These are phyloP conservation scores for Xenopus tropicalis DNA, from an alignment of 2,113 vertebrate species.

Conservation along the genomic window DNA sequence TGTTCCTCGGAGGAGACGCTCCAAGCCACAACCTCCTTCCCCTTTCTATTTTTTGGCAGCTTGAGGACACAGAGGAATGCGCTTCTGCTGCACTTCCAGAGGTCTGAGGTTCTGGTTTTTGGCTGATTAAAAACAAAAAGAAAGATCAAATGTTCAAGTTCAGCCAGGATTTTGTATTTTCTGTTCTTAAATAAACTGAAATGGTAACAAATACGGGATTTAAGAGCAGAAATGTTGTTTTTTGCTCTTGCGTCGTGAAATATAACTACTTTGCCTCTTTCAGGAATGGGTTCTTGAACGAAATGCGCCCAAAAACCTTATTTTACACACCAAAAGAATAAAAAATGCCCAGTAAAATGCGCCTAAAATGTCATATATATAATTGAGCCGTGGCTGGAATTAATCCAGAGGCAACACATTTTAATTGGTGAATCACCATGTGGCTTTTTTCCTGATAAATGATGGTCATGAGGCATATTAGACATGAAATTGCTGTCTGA, in stretches of 20 bases:
- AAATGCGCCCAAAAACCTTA: neutral
- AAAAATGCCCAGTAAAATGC: neutral
- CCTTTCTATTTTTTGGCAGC: slow-evolving; percentile 31
- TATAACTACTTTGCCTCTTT: neutral
- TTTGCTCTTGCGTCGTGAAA: neutral
- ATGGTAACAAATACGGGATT: no score
- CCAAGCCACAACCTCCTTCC: slow-evolving; percentile 26
- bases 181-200: no score
- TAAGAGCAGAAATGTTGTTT: neutral
- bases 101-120: slow-evolving; percentile 29
- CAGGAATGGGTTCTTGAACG: neutral
- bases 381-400: slow-evolving; percentile 25
- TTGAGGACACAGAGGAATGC: slow-evolving; percentile 38
- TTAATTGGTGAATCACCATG: slow-evolving; percentile 36
- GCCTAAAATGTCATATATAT: neutral
- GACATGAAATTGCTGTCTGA: slow-evolving; percentile 17
- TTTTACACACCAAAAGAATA: neutral
- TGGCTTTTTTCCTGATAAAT: slow-evolving; percentile 27
- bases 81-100: slow-evolving; percentile 33
- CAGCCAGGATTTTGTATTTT: no score
- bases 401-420: slow-evolving; percentile 19
- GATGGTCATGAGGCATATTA: slow-evolving; percentile 6
- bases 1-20: slow-evolving; percentile 23
- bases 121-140: slow-evolving; percentile 22
- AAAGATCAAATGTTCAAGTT: neutral